Evolutionary conservation across 2,888 invertebrate species (phyloP), one percentile per base, ranked within the genome.

Genomic region (Calameuta idolon): DNA sequence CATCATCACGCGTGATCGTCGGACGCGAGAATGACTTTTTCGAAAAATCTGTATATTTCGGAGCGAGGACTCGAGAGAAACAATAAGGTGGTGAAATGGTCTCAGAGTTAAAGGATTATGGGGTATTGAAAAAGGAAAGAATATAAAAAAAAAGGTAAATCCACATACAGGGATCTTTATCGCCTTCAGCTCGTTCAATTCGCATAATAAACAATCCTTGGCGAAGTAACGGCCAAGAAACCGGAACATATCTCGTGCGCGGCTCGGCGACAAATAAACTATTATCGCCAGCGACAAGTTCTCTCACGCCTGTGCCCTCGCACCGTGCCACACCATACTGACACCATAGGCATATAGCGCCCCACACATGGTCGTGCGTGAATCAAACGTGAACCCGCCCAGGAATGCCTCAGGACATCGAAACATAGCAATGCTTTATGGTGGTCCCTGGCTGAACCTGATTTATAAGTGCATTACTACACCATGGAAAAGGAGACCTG

Each of bases 381-480:
- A 91, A 91, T 91, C 90, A 91, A 90, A 91, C 90, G 90, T 88
- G 88, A 87, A 90, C 89, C 91, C 89, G 89, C 89, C 88, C 90
- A 89, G 90, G 91, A 90, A 91, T 90, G 90, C 91, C 88, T 88
- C 88, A 90, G 89, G 90, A 90, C 91, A 91, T 91, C 91, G 90
- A 90, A 91, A 91, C 91, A 91, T 91, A 89, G 91, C 91, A 90
- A 91, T 91, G 91, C 91, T 91, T 91, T 91, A 91, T 91, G 91
- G 91, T 91, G 91, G 91, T 91, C 91, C 90, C 83, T 85, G 88
- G 88, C 90, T 91, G 91, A 91, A 91, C 91, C 89, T 91, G 91
- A 91, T 91, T 91, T 91, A 91, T 91, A 91, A 90, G 91, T 91
- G 91, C 91, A 91, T 91, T 91, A 91, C 91, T 86, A 87, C 87